Base-by-base conservation (phyloP, 2,797 vertebrate genomes). In the Poecilia wingei region DNA sequence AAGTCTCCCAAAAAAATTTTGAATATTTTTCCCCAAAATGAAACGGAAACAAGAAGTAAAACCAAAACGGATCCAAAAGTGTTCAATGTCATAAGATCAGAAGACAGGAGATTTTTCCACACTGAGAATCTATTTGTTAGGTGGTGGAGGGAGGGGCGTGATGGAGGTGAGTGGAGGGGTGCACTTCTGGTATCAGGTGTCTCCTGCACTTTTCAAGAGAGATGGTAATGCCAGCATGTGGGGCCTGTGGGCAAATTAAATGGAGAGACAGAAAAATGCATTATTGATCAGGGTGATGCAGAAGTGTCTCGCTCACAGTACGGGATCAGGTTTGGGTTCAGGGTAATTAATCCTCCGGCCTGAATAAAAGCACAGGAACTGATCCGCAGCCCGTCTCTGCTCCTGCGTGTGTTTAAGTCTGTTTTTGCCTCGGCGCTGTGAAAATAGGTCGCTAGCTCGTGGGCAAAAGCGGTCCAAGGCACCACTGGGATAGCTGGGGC, bases 241-340 rank as follows among this genome's bases (percentile, higher is more conserved):
- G 85, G 91, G 88, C 88, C 88, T 73, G 79, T 76, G 89, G 84
- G 89, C 95, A 95, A 95, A 95, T 96, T 95, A 95, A 96, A 96
- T 95, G 92, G 92, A 93, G 93, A 95, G 93, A 96, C 95, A 94
- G 91, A 95, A 96, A 95, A 95, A 95, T 96, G 93, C 94, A 96
- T 96, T 94, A 96, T 96, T 96, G 93, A 96, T 96, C 85, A 88
- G 79, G 86, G 12, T 89, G 92, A 95, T 92, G 94, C 90, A 91
- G 93, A 93, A 93, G 93, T 92, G 92, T 94, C 92, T 94, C 85
- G 75, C 92, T 95, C 93, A 94, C 92, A 93, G 92, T 89, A 88
- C 46, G 72, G 82, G 89, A 93, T 96, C 94, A 28, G 88, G 94
- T 96, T 94, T 91, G 90, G 91, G 91, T 89, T 86, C 81, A 64